A percentile compares a stretch with the other conserved stretches of the same genome.
Conservation (phyloP, 1,140 invertebrate genomes). For the Saccostrea echinata region DNA sequence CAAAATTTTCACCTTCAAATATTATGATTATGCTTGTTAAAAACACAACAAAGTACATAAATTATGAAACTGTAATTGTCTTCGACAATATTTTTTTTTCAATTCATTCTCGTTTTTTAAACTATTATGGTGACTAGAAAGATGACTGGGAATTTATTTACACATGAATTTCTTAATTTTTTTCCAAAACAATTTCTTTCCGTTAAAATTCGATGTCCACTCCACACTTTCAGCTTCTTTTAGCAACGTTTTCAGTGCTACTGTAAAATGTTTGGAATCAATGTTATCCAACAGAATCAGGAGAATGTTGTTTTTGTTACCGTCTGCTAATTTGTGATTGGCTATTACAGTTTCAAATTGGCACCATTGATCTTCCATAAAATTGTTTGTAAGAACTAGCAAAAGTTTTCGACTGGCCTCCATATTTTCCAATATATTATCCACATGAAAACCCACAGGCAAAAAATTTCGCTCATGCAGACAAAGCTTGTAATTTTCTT, state of each 20-base stretch:
- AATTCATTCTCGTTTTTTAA: too few species aligned
- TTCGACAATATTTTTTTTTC: too few species aligned
- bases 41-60: too few species aligned
- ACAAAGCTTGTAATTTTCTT: constrained; percentile 88
- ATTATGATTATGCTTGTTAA: too few species aligned
- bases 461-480: constrained; percentile 94
- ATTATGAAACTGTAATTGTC: too few species aligned
- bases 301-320: constrained; percentile 89
- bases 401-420: constrained; percentile 83
- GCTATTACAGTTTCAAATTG: constrained; percentile 86
- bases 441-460: constrained; percentile 85
- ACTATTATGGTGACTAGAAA: too few species aligned
- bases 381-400: constrained; percentile 84
- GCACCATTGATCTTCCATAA: constrained; percentile 85
- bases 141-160: neutral
- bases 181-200: constrained; percentile 94
- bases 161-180: constrained; percentile 85
- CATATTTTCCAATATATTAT: constrained; percentile 83
- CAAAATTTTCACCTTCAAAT: too few species aligned
- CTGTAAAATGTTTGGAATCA: constrained; percentile 80
- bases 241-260: constrained; percentile 83
- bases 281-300: constrained; percentile 92
- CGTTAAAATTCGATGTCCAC: constrained; percentile 88
- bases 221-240: constrained; percentile 84
- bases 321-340: constrained; percentile 91